Evolutionary conservation across 2,113 vertebrate genomes (phyloP).

Genomic region (Leptocoma aspasia): DNA sequence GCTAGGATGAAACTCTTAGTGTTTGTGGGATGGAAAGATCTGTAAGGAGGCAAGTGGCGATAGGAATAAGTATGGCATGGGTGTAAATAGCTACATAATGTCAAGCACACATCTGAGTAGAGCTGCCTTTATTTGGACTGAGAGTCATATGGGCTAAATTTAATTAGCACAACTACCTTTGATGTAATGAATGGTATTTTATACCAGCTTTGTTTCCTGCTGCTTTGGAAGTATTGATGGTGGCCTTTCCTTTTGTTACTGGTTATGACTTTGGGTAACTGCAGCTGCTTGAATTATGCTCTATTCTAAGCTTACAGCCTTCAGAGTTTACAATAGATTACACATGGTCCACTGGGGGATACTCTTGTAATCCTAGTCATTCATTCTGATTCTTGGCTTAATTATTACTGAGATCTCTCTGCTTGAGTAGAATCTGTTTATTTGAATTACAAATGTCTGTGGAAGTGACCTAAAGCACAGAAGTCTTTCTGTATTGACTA

Average conservation of each 20-base stretch:
- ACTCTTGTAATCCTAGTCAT: constrained; percentile 7
- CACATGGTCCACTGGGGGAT: neutral
- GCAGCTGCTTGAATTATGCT: neutral
- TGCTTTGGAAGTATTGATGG: neutral
- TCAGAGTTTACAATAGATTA: neutral
- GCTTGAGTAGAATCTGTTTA: neutral
- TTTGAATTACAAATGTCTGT: neutral
- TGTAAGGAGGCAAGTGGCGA: neutral
- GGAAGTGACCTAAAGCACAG: neutral
- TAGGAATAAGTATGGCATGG: neutral
- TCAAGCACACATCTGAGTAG: neutral
- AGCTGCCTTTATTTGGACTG: neutral
- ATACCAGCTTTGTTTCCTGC: neutral
- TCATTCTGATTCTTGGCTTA: constrained; percentile 16
- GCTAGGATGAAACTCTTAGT: neutral
- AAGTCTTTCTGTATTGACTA: neutral
- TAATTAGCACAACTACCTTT: neutral
- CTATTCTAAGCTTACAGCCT: neutral
- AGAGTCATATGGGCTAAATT: neutral
- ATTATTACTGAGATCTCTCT: neutral
- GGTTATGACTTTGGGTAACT: neutral
- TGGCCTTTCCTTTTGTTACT: neutral
- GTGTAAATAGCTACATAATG: neutral
- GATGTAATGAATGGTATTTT: neutral
- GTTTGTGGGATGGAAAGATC: neutral